phyloP scores from a whole-genome alignment of 2,888 invertebrate species.

The Phalangium opilio region DNA sequence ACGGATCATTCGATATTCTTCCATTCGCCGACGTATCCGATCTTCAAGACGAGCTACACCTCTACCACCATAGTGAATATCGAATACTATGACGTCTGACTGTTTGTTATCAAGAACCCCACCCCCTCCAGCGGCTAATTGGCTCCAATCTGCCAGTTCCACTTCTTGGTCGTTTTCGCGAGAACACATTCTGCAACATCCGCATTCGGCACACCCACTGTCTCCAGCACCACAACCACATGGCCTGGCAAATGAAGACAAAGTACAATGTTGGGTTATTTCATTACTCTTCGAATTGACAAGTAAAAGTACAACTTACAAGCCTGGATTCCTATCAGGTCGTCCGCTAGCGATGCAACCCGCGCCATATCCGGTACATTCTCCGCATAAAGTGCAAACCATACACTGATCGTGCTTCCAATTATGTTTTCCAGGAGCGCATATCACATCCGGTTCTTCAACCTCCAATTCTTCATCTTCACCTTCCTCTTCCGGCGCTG shows the following conservation, averaged over 20 bases:
- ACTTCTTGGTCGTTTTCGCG: slow-evolving; percentile 43
- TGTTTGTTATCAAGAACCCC: slow-evolving; percentile 16
- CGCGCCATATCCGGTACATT: slow-evolving; percentile 84
- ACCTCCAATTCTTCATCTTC: slow-evolving; percentile 20
- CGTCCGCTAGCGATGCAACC: slow-evolving; percentile 60
- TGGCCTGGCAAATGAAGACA: slow-evolving; percentile 52
- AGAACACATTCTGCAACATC: slow-evolving; percentile 77
- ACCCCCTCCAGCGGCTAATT: slow-evolving; percentile 12
- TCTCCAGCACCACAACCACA: slow-evolving; percentile 94
- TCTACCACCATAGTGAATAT: slow-evolving; percentile 23
- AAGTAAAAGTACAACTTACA: slow-evolving; percentile 43
- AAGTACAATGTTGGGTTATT: too few relatives aligned
- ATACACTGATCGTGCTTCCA: slow-evolving; percentile 70
- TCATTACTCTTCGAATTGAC: too few relatives aligned
- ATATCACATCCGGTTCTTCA: slow-evolving; percentile 35
- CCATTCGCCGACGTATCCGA: slow-evolving; percentile 38
- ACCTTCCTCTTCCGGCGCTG: slow-evolving; percentile 32
- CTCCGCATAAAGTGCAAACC: slow-evolving; percentile 75
- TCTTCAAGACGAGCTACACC: slow-evolving; percentile 43
- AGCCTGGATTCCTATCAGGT: slow-evolving; percentile 65
- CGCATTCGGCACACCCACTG: slow-evolving; percentile 82
- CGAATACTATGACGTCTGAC: slow-evolving; percentile 21
- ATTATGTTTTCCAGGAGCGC: slow-evolving; percentile 53
- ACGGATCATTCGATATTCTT: slow-evolving; percentile 37
- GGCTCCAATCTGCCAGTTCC: slow-evolving; percentile 29